Evolutionary conservation across 2,113 vertebrate species (phyloP), one percentile per base, ranked within the genome.

Genomic region (Nyctibius bracteatus): DNA sequence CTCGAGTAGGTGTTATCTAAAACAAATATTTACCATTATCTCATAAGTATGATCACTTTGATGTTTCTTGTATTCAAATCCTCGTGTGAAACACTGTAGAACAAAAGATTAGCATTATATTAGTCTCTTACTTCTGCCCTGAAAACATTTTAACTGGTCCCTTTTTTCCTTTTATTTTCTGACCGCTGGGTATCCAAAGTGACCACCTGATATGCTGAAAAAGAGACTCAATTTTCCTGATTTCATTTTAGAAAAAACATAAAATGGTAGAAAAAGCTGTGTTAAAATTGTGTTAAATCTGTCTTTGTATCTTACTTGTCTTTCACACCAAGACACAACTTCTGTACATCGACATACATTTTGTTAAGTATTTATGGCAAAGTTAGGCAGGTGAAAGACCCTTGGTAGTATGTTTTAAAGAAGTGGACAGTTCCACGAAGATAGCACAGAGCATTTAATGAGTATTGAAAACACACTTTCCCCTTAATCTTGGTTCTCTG

Each of bases 11-110:
- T 27, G 49, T 21, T 44, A 66, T 21, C 70, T 66, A 25, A 92
- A 92, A 31, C 78, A 82, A 83, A 28, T 91, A 96, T 97, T 98
- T 98, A 99, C 99, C 99, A 99, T 99, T 88, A 99, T 99, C 98
- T 99, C 99, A 19, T 99, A 99, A 77, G 98, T 99, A 87, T 99
- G 99, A 97, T 99, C 99, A 74, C 99, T 99, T 93, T 99, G 98
- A 85, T 99, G 99, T 78, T 99, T 99, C 98, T 99, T 99, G 94
- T 99, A 99, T 66, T 99, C 99, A 98, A 99, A 99, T 92, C 99
- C 99, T 97, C 98, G 97, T 39, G 99, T 99, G 96, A 99, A 99
- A 97, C 99, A 99, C 99, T 99, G 97, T 46, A 97, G 97, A 96
- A 96, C 73, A 95, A 91, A 92, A 97, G 79, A 85, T 41, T 10